Base-by-base conservation (phyloP, 1,140 invertebrate genomes). In the Sycophaga agraensis region DNA sequence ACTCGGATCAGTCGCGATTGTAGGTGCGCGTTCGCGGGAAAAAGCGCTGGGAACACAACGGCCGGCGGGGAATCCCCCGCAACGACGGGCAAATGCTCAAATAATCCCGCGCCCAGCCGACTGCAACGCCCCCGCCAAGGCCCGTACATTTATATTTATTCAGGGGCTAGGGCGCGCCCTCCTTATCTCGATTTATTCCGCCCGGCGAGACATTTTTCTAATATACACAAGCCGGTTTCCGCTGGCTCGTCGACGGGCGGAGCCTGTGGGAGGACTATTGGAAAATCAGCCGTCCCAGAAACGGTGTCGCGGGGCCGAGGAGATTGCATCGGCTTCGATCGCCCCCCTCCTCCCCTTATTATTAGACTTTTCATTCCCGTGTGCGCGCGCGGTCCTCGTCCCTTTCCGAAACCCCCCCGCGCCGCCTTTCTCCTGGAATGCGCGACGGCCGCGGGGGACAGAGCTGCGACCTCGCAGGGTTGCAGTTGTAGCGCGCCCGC, bases 321-420 rank as follows among this genome's bases (percentile, higher is more conserved):
- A 50, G 26, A 50, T 50, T 50, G 48, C 48, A n/a, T 11, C 48
- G 16, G 14, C 26, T n/a, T 28, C 48, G 28, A 16, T n/a, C 26
- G n/a, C n/a, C 48, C 22, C n/a, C 43, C 43, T 17, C n/a, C 26
- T 14, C 22, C 43, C 19, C 48, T 50, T 50, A 50, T 50, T 34
- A 50, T 50, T 34, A 34, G 48, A 53, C 49, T 53, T 53, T 53
- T 53, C 49, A 53, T 53, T 53, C 39, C 17, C 24, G 39, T 53
- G 37, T 22, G 49, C 17, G 5, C 40, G 8, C n/a, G n/a, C 1
- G 40, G 40, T 50, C 14, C 34, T 50, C 19, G 28, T 49, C n/a
- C 31, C 12, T 48, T 12, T 6, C 46, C n/a, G n/a, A n/a, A n/a
- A n/a, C n/a, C n/a, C 11, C 21, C 5, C 22, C 14, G 4, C 2